A percentile compares a stretch with the other conserved stretches of the same genome.
Evolutionary conservation across 2,797 vertebrate species (phyloP).

Genomic region (Sebastes iracundus): DNA sequence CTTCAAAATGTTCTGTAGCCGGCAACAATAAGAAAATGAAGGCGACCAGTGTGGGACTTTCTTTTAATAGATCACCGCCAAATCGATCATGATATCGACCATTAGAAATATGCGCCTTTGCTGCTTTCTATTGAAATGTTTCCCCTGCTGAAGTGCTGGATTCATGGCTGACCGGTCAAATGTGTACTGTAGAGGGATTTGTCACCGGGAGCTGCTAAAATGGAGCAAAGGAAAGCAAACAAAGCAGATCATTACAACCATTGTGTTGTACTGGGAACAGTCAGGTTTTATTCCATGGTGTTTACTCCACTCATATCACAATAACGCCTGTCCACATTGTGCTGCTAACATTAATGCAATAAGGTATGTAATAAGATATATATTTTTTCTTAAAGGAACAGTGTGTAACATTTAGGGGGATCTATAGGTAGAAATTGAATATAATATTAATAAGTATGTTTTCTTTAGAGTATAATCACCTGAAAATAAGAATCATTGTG

Average conservation of each 20-base stretch:
- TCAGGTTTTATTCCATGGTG: not conserved
- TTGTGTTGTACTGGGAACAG: not conserved
- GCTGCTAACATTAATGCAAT: not conserved
- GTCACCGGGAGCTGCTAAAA: not conserved
- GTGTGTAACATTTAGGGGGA: not conserved
- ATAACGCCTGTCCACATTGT: not conserved
- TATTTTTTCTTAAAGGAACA: not conserved
- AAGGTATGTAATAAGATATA: not conserved
- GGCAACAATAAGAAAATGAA: conserved; percentile 28
- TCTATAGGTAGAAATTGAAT: not conserved
- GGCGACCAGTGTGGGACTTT: conserved; percentile 1
- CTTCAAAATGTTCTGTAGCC: conserved; percentile 8
- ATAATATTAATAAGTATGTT: no score
- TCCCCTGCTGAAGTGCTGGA: not conserved
- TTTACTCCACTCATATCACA: not conserved
- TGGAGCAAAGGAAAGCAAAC: conserved; percentile 22
- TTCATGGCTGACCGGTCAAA: conserved; percentile 16
- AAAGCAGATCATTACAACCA: not conserved
- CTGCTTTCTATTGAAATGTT: conserved; percentile 14
- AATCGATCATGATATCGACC: conserved; percentile 26
- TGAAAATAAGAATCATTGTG: no score
- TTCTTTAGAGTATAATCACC: no score
- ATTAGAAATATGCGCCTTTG: not conserved
- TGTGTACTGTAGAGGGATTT: not conserved
- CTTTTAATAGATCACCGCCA: conserved; percentile 28